Evolutionary conservation across 35 echinoderm and acorn worm genomes (phyloP), one percentile per base, ranked within the genome.

Genomic region (Acanthaster planci): DNA sequence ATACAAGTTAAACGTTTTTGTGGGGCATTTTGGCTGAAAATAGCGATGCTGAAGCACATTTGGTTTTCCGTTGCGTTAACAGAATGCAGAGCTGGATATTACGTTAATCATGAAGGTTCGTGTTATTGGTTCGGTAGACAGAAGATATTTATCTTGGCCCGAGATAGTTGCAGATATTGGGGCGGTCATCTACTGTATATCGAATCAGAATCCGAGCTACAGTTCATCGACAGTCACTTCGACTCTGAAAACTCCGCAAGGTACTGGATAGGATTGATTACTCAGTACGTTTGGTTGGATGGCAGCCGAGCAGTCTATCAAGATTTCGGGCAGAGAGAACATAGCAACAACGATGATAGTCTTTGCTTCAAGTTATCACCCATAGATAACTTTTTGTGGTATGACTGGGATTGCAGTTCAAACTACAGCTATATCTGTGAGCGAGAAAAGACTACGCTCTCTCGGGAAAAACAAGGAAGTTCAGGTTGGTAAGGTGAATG

Each of bases 281-380:
- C 64, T 29, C 26, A 72, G 34, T 72, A 72, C 30, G 34, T 29
- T 72, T 72, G 64, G 64, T 72, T 72, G 7, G 64, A 72, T 29
- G 64, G 64, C 10, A 35, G 7, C 7, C 23, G 29, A 72, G 64
- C 64, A 21, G 30, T 31, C 64, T 72, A 72, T 34, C 64, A 72
- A 72, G 29, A 19, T 0, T 72, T 72, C 29, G 15, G 2, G 10
- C 23, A 34, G 15, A 72, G 14, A 36, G 0, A 2, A 10, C 7
- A 23, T 0, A 72, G 64, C 3, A 26, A 72, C 0, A 15, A 0
- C 2, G 26, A 72, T 14, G 1, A 8, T 31, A 34, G 34, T 29
- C 15, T 72, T 26, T 72, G 64, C 34, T 72, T 12, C 34, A 72
- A 9, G 34, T 16, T 72, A 31, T 2, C 0, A 31, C 64, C 64